These are phyloP conservation scores for Cosmia trapezina DNA, from an alignment of 2,888 invertebrate species.

Conservation along the genomic window DNA sequence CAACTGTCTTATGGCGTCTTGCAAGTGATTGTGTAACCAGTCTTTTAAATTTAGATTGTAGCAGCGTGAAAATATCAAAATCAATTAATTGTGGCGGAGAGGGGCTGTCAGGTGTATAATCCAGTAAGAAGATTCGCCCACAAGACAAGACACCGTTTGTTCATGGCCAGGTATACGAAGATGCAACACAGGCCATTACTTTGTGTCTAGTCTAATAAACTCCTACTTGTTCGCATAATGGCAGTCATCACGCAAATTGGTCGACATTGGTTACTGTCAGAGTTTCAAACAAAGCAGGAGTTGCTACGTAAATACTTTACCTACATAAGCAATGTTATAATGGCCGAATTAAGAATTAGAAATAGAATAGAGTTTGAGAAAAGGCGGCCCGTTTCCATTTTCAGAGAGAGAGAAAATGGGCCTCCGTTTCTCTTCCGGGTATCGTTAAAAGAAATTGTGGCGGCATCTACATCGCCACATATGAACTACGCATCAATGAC, in stretches of 20 bases:
- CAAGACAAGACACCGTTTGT: neutral
- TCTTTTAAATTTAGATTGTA: too few relatives aligned
- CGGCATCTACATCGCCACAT: too few relatives aligned
- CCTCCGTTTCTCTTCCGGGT: neutral
- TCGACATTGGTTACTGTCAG: slow-evolving; percentile 36
- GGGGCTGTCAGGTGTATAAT: too few relatives aligned
- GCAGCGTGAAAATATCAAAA: too few relatives aligned
- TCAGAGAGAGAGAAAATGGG: neutral
- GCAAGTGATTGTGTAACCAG: too few relatives aligned
- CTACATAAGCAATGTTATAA: neutral
- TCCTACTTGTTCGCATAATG: slow-evolving; percentile 39
- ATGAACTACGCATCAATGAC: too few relatives aligned
- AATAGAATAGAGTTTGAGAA: neutral
- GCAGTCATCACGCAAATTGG: slow-evolving; percentile 40
- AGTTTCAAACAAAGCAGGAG: slow-evolving; percentile 33
- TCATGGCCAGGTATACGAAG: slow-evolving; percentile 14
- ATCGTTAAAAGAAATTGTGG: neutral
- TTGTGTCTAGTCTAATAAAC: slow-evolving; percentile 42
- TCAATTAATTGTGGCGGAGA: too few relatives aligned
- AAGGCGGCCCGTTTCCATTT: neutral
- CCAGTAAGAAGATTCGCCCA: neutral
- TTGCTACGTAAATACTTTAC: neutral
- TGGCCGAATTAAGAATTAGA: neutral
- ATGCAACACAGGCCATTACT: slow-evolving; percentile 35
- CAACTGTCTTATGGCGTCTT: too few relatives aligned